Conservation (phyloP, 2,113 vertebrate genomes). For the Serinus canaria region DNA sequence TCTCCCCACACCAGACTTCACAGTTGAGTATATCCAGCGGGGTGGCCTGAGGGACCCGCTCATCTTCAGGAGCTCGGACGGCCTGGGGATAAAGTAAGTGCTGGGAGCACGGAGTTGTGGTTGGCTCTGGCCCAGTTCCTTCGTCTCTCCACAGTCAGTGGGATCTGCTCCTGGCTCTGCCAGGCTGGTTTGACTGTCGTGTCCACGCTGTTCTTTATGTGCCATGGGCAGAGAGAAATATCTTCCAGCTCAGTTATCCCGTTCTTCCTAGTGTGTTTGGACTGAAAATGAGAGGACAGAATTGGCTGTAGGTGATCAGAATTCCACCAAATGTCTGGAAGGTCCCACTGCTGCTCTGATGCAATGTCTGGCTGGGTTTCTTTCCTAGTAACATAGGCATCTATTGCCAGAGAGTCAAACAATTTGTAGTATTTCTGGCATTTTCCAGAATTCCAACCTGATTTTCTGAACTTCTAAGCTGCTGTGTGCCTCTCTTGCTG, state of each 20-base stretch:
- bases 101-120: not conserved
- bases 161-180: not conserved
- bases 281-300: not conserved
- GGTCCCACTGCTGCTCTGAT: not conserved
- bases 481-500: not conserved
- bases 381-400: not conserved
- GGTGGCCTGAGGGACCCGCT: conserved; percentile 93
- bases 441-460: not conserved
- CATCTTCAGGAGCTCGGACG: conserved; percentile 89
- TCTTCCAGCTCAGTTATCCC: not conserved
- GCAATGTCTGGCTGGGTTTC: not conserved
- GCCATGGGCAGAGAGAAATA: not conserved
- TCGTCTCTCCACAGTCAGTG: fast-evolving
- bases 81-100: conserved; percentile 92
- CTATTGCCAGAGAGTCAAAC: not conserved
- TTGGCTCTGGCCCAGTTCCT: not conserved
- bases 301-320: not conserved
- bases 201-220: fast-evolving
- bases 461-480: not conserved
- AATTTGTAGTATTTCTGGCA: not conserved
- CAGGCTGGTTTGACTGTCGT: not conserved
- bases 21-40: conserved; percentile 93
- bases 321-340: not conserved
- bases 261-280: not conserved
- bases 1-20: conserved; percentile 83